A percentile compares a stretch with the other conserved stretches of the same genome.
Evolutionary conservation across 2,888 invertebrate genomes (phyloP).

Genomic region (Hofmannophila pseudospretella): DNA sequence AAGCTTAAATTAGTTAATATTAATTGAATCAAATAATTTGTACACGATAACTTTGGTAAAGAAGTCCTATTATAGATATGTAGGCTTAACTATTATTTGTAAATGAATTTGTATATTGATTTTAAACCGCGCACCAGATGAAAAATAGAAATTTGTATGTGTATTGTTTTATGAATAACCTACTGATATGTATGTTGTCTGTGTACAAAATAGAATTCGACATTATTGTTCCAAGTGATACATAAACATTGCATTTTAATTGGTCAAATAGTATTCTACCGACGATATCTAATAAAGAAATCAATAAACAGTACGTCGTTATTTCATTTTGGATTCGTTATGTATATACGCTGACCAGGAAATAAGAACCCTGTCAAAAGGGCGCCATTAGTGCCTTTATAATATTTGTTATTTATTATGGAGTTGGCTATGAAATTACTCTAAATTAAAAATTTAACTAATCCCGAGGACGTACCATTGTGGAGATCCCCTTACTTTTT

Average conservation of each 20-base stretch:
- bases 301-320: slow-evolving; percentile 37
- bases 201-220: slow-evolving; percentile 66
- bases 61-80: not conserved
- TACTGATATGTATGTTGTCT: slow-evolving; percentile 41
- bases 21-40: not conserved
- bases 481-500: too few species aligned
- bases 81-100: not conserved
- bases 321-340: not conserved
- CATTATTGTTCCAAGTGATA: slow-evolving; percentile 56
- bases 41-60: not conserved
- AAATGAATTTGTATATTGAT: not conserved
- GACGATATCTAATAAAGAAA: slow-evolving; percentile 69
- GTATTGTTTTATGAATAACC: slow-evolving; percentile 26
- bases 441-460: too few species aligned
- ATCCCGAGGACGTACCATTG: too few species aligned
- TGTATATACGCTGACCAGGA: too few species aligned
- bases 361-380: too few species aligned
- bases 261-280: slow-evolving; percentile 62
- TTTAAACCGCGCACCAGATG: slow-evolving; percentile 40
- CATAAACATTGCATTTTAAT: slow-evolving; percentile 66
- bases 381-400: too few species aligned
- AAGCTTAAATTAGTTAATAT: slow-evolving; percentile 18
- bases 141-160: slow-evolving; percentile 46
- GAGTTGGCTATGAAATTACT: too few species aligned
- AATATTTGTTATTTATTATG: too few species aligned